Percentiles rank a stretch among this genome's conserved stretches.
Conservation (phyloP, 1,140 invertebrate genomes). For the Bombus balteatus region DNA sequence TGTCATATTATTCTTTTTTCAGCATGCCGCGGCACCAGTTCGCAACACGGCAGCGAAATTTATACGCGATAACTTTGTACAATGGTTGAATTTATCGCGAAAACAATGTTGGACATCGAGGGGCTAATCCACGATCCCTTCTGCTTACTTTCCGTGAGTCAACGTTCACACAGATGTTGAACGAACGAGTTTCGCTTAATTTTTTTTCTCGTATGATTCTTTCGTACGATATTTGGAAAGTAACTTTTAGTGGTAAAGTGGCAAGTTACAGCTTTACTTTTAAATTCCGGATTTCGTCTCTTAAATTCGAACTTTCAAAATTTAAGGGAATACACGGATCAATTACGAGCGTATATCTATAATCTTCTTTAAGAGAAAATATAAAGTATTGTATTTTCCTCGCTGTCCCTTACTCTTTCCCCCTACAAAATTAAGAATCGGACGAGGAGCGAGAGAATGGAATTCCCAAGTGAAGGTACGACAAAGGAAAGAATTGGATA, state of each 20-base stretch:
- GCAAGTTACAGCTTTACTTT: not conserved
- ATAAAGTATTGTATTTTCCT: too few species aligned
- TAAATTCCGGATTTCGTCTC: not conserved
- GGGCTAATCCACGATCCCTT: conserved; percentile 59
- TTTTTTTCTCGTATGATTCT: not conserved
- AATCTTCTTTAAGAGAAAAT: too few species aligned
- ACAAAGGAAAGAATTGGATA: conserved; percentile 65
- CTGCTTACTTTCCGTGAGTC: conserved; percentile 1
- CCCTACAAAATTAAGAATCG: not conserved
- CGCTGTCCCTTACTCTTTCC: not conserved
- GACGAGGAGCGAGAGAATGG: conserved; percentile 24
- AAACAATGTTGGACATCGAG: conserved; percentile 71
- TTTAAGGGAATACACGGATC: not conserved
- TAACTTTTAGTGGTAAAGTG: not conserved
- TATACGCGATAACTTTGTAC: conserved; percentile 74
- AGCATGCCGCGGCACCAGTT: conserved; percentile 11
- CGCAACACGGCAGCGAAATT: conserved; percentile 72
- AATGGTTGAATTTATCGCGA: conserved; percentile 74
- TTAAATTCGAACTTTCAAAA: not conserved
- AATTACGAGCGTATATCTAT: not conserved
- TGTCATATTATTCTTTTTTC: not conserved
- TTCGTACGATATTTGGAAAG: not conserved
- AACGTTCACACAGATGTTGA: not conserved
- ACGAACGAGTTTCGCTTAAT: too few species aligned
- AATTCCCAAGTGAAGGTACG: conserved; percentile 52